Conservation (phyloP, 2,113 vertebrate genomes). For the Pseudopodoces humilis region DNA sequence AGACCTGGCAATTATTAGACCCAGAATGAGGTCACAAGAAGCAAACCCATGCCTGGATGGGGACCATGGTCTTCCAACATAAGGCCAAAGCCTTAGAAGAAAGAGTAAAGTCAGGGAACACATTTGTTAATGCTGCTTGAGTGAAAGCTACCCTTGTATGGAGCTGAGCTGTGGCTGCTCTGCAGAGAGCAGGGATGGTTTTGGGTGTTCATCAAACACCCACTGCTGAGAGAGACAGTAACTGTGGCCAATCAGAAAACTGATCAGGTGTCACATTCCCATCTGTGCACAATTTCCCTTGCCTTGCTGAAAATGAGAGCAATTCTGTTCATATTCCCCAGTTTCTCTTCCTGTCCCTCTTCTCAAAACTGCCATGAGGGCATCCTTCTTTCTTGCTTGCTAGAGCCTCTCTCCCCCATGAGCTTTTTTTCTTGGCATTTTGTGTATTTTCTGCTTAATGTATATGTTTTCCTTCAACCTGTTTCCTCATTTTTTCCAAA, state of each 20-base stretch:
- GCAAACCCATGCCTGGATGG: neutral
- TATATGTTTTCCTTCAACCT: neutral
- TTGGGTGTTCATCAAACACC: neutral
- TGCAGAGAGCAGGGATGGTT: neutral
- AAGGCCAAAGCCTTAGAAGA: neutral
- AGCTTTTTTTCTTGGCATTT: neutral
- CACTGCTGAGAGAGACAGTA: neutral
- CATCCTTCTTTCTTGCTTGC: neutral
- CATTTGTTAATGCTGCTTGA: neutral
- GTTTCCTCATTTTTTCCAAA: neutral
- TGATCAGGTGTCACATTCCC: neutral
- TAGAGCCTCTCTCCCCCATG: neutral
- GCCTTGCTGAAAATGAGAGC: neutral
- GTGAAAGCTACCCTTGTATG: neutral
- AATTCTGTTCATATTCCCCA: neutral
- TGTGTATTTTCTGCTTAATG: neutral
- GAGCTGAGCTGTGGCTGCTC: neutral
- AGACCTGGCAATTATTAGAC: neutral
- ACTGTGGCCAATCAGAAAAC: neutral
- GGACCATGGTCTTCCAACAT: accelerated
- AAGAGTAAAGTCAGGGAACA: neutral
- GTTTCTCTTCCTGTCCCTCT: neutral
- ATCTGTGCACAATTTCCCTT: neutral
- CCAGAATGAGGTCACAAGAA: neutral
- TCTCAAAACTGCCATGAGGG: neutral